Percentiles rank a stretch among this genome's conserved stretches.
These are phyloP conservation scores for Isaurus tuberculatus DNA, from an alignment of 92 coral and sea anemone genomes.

Conservation along the genomic window DNA sequence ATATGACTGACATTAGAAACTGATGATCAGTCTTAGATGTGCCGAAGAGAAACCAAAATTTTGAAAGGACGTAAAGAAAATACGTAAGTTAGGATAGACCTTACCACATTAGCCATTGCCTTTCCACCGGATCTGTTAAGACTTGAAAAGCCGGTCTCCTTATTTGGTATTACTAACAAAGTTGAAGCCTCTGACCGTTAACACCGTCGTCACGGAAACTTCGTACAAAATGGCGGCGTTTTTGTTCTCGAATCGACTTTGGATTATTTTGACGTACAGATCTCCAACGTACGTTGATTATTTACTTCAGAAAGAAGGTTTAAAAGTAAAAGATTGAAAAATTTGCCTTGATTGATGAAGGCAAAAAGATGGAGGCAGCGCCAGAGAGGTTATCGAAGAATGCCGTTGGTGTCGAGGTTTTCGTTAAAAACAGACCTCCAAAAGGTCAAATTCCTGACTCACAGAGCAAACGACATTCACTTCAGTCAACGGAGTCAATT, in stretches of 20 bases:
- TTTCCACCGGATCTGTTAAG: constrained; percentile 48
- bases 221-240: constrained; percentile 74
- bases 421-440: constrained; percentile 63
- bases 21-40: background rate
- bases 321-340: background rate
- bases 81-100: constrained; percentile 12
- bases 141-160: constrained; percentile 61
- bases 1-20: background rate
- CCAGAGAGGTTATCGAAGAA: constrained; percentile 38
- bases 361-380: constrained; percentile 48
- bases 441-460: constrained; percentile 54
- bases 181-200: constrained; percentile 87
- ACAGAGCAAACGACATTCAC: constrained; percentile 68
- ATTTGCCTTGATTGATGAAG: background rate
- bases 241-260: constrained; percentile 73
- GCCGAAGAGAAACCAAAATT: background rate
- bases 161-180: constrained; percentile 36
- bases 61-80: background rate
- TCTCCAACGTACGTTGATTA: background rate
- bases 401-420: constrained; percentile 1
- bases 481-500: constrained; percentile 77
- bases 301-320: background rate
- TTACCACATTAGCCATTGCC: constrained; percentile 81
- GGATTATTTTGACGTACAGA: background rate
- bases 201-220: constrained; percentile 94